Conservation (phyloP, 92 coral and sea anemone species). For the Parazoanthus darwini region DNA sequence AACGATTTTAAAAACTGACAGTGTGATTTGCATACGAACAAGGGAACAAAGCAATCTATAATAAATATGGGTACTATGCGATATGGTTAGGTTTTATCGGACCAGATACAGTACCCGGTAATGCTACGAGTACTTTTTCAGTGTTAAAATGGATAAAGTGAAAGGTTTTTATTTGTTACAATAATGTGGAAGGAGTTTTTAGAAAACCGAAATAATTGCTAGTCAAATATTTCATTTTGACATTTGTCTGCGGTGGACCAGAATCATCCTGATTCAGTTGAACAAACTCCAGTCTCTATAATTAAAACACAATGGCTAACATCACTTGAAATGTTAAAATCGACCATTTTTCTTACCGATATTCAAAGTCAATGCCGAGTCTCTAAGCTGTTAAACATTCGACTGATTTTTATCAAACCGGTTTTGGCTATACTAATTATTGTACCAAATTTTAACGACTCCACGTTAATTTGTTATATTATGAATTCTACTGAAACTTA, state of each 20-base stretch:
- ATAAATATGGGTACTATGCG: background rate
- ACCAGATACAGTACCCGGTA: background rate
- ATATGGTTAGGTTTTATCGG: background rate
- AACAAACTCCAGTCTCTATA: background rate
- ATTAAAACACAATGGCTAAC: too few relatives aligned
- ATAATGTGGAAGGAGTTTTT: background rate
- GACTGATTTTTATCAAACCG: background rate
- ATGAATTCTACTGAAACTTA: background rate
- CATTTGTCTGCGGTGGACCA: background rate
- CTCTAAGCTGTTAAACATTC: background rate
- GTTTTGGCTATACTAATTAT: too few relatives aligned
- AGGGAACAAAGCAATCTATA: background rate
- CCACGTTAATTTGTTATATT: background rate
- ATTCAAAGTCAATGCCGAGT: background rate
- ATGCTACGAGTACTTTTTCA: background rate
- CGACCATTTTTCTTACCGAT: background rate
- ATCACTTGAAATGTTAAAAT: background rate
- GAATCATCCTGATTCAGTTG: background rate
- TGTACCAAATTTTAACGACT: background rate
- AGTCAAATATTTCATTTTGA: background rate
- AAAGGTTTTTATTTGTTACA: background rate
- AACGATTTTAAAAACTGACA: background rate
- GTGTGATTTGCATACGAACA: background rate
- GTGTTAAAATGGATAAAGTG: background rate
- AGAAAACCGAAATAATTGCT: background rate